phyloP scores from a whole-genome alignment of 1,140 invertebrate genomes.

The Ephestia elutella region DNA sequence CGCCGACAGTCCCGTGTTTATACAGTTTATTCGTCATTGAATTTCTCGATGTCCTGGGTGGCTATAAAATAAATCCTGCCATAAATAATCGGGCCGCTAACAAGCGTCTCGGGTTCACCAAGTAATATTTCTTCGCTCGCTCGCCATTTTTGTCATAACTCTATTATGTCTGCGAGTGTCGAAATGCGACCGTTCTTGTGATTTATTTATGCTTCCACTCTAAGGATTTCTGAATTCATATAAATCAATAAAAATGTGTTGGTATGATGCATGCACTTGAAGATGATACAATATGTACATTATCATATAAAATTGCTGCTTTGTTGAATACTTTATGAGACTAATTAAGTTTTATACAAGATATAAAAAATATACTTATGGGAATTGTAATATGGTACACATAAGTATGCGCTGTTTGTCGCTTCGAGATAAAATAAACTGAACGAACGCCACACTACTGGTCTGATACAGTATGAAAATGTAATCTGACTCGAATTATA shows the following conservation, averaged over 20 bases:
- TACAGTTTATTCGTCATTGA: neutral
- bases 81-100: constrained; percentile 72
- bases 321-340: too few species aligned
- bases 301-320: neutral
- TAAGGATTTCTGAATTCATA: constrained; percentile 8
- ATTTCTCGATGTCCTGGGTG: constrained; percentile 21
- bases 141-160: constrained; percentile 72
- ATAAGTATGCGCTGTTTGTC: too few species aligned
- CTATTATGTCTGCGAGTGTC: constrained; percentile 60
- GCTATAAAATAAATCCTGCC: constrained; percentile 70
- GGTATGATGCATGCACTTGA: neutral
- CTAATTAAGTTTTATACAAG: too few species aligned
- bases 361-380: too few species aligned
- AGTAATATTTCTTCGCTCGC: constrained; percentile 62
- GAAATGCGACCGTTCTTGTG: constrained; percentile 57
- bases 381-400: too few species aligned
- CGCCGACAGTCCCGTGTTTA: neutral
- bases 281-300: neutral
- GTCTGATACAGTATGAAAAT: too few species aligned
- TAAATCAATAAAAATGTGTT: neutral
- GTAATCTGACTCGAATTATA: too few species aligned
- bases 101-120: constrained; percentile 69
- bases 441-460: too few species aligned
- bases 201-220: constrained; percentile 46
- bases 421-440: too few species aligned